These are phyloP conservation scores for Papilio machaon DNA, from an alignment of 1,140 invertebrate species.

Conservation along the genomic window DNA sequence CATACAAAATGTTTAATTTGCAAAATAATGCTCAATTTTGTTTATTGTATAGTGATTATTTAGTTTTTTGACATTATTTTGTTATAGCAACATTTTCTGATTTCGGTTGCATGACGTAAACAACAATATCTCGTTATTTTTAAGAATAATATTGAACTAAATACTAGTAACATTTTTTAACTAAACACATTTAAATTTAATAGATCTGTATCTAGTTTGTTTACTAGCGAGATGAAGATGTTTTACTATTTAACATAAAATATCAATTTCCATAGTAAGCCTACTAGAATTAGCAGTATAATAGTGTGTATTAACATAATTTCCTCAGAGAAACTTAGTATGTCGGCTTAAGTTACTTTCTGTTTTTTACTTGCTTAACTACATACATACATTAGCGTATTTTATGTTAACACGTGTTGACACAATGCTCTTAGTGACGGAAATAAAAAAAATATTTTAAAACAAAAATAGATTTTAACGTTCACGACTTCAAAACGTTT, in stretches of 20 bases:
- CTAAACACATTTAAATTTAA: too few species aligned
- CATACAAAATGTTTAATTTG: too few species aligned
- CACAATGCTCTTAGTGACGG: not conserved
- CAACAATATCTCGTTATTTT: too few species aligned
- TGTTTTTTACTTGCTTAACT: constrained; percentile 2
- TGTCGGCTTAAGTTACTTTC: constrained; percentile 7
- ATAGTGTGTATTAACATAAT: constrained; percentile 10
- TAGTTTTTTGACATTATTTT: too few species aligned
- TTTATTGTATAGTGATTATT: too few species aligned
- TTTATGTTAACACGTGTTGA: not conserved
- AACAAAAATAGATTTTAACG: too few species aligned
- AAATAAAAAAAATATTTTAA: not conserved
- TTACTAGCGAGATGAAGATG: not conserved
- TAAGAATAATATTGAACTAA: too few species aligned
- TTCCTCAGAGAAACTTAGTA: not conserved
- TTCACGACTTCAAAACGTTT: too few species aligned
- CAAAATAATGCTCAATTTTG: too few species aligned
- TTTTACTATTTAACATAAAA: not conserved
- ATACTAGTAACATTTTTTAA: too few species aligned
- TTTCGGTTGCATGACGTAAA: too few species aligned
- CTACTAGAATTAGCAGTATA: not conserved
- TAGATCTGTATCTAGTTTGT: not conserved
- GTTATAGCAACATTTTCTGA: too few species aligned
- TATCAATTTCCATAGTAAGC: not conserved
- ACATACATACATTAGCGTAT: not conserved